Evolutionary conservation across 2,888 invertebrate genomes (phyloP), one percentile per base, ranked within the genome.

Genomic region (Teleogryllus oceanicus): DNA sequence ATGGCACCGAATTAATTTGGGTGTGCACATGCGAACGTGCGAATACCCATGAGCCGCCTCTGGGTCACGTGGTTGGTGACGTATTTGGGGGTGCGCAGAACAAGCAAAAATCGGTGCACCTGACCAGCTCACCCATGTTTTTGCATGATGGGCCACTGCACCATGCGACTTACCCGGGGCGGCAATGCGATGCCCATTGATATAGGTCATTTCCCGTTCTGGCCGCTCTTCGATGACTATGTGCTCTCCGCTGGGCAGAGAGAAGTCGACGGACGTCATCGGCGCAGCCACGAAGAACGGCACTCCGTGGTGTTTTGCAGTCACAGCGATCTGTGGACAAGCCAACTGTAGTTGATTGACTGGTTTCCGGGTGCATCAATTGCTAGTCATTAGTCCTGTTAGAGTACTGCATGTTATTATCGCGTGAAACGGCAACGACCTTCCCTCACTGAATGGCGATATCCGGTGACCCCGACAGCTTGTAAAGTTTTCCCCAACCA

Each of bases 261-360:
- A 88, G 85, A 93, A 90, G 87, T 99, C 98, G 84, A 98, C 94
- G 0, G 98, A 95, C 8, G 97, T 96, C 78, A 93, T 90, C 0
- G 99, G 98, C 8, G 98, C 97, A 2, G 97, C 98, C 37, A 99
- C 93, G 87, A 96, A 99, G 87, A 99, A 99, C 80, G 98, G 97
- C 81, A 99, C 94, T 51, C 91, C 90, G 86, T 99, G 98, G 87
- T 96, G 89, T 85, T 95, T 94, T 0, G 98, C 97, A 77, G 95
- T 90, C 78, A 99, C 94, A 0, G 98, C 97, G 85, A 99, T 94
- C 89, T 90, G 84, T 12, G 74, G 74, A 11, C 74, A 74, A 74
- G 20, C 74, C 74, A 74, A 74, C 13, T 74, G 18, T 5, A 11
- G 12, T 11, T 12, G 20, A 18, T n/a, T 74, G 74, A 18, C n/a